phyloP scores from a whole-genome alignment of 2,888 invertebrate species.

The Lycia hirtaria region DNA sequence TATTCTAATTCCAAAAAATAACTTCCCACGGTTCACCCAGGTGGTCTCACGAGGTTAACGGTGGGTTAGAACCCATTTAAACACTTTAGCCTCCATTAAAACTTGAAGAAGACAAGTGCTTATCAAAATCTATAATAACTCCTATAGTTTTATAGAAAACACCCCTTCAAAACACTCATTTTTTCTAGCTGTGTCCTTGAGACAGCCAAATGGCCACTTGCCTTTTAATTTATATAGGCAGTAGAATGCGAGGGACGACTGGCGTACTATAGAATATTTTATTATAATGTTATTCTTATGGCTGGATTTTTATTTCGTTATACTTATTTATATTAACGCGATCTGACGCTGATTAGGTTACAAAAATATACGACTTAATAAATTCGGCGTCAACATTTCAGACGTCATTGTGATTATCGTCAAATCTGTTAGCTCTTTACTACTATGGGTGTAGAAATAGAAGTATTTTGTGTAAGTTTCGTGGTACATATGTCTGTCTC shows the following conservation, averaged over 20 bases:
- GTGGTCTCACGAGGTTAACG: too few species aligned
- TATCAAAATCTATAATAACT: too few species aligned
- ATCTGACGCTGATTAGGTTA: conserved; percentile 22
- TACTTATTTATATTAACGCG: conserved; percentile 25
- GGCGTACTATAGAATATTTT: conserved; percentile 4
- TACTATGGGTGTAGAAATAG: neutral
- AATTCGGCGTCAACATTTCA: conserved; percentile 18
- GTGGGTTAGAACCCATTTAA: too few species aligned
- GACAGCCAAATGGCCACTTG: conserved; percentile 14
- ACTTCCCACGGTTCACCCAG: too few species aligned
- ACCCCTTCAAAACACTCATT: conserved; percentile 2
- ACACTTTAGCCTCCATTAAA: too few species aligned
- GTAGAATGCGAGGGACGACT: conserved; percentile 7
- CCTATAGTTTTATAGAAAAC: neutral
- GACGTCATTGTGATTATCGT: conserved; percentile 17
- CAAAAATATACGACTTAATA: conserved; percentile 24
- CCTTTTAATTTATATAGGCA: conserved; percentile 11
- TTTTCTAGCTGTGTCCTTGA: conserved; percentile 11
- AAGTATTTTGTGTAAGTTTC: too few species aligned
- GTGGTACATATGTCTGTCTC: neutral
- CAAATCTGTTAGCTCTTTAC: conserved; percentile 17
- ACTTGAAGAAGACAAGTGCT: too few species aligned
- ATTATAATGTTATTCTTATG: conserved; percentile 18
- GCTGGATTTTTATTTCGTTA: conserved; percentile 20
- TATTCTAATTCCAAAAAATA: too few species aligned